Evolutionary conservation across 2,113 vertebrate genomes (phyloP).

Genomic region (Edolisoma coerulescens): DNA sequence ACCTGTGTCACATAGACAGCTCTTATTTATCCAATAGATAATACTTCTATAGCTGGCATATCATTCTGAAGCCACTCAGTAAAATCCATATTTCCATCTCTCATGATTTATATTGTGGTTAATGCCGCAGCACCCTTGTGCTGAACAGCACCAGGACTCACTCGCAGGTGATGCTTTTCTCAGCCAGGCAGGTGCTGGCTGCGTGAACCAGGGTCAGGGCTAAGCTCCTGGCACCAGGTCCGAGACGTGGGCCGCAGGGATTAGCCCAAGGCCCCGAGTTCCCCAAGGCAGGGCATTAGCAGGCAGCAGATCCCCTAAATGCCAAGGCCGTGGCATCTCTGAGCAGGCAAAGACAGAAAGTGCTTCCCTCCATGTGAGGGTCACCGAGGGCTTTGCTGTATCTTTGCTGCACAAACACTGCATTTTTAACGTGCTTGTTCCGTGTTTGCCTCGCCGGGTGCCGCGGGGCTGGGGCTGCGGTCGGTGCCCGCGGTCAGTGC

Average conservation of each 20-base stretch:
- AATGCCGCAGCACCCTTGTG: background rate
- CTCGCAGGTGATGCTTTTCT: background rate
- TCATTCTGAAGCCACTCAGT: constrained; percentile 17
- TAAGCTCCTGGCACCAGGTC: background rate
- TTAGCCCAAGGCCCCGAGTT: constrained; percentile 1
- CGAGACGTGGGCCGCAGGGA: background rate
- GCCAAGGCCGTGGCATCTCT: constrained; percentile 57
- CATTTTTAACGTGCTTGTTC: background rate
- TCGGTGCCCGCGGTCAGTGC: rapidly evolving
- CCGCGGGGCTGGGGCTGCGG: background rate
- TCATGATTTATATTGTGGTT: constrained; percentile 3
- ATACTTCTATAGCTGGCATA: constrained; percentile 59
- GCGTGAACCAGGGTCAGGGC: background rate
- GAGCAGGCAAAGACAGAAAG: background rate
- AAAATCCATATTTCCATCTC: constrained; percentile 52
- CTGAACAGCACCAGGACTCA: background rate
- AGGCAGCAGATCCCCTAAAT: constrained; percentile 21
- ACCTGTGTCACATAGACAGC: constrained; percentile 61
- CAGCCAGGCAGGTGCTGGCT: background rate
- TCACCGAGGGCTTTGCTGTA: background rate
- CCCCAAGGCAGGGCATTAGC: background rate
- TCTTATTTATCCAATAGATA: constrained; percentile 62
- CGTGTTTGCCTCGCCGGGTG: rapidly evolving
- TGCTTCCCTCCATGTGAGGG: background rate
- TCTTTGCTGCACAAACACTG: background rate